phyloP scores from a whole-genome alignment of 2,113 vertebrate genomes.

The Lontra canadensis region DNA sequence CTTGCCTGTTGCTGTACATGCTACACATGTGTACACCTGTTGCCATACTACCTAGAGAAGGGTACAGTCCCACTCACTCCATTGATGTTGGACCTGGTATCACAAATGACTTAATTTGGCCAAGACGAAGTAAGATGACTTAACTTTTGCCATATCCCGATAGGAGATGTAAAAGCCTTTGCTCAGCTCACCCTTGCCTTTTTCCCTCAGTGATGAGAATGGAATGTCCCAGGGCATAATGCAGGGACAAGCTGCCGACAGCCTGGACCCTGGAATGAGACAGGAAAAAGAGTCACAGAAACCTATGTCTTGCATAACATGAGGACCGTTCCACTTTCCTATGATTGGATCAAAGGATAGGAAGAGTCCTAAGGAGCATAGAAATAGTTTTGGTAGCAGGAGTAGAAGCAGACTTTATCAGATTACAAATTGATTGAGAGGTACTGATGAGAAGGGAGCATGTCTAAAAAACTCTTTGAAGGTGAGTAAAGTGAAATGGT shows the following conservation, averaged over 20 bases:
- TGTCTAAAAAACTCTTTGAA: neutral
- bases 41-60: fast-evolving
- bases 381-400: fast-evolving
- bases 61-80: fast-evolving
- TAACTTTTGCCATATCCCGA: neutral
- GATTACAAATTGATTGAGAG: fast-evolving
- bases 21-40: neutral
- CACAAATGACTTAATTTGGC: neutral
- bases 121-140: fast-evolving
- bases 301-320: neutral
- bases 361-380: fast-evolving
- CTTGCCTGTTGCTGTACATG: neutral
- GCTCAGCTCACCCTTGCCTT: neutral
- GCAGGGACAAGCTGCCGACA: fast-evolving
- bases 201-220: neutral
- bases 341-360: no score
- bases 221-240: neutral
- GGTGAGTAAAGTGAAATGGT: neutral
- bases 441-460: fast-evolving
- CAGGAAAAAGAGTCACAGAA: neutral
- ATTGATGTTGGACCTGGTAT: neutral
- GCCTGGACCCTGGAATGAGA: neutral
- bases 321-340: fast-evolving
- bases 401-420: fast-evolving
- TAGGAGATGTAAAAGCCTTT: neutral